Evolutionary conservation across 2,888 invertebrate genomes (phyloP).

Genomic region (Ischnura elegans): DNA sequence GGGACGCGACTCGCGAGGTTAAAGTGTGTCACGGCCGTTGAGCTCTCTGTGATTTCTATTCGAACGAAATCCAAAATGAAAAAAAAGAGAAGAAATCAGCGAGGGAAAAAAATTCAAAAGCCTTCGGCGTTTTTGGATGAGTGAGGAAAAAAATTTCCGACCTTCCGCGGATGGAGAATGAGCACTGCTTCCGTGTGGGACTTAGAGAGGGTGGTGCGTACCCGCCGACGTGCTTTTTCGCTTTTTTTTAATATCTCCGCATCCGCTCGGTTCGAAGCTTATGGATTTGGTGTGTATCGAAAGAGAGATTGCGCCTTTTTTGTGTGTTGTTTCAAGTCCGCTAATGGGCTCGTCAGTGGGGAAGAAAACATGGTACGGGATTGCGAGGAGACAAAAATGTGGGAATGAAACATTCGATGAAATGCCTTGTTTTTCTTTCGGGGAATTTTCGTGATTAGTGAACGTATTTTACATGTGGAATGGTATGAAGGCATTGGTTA

Average conservation of each 20-base stretch:
- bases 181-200: background rate
- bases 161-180: background rate
- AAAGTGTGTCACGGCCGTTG: slow-evolving; percentile 30
- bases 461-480: too few species aligned
- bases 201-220: background rate
- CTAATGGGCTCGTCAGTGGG: too few species aligned
- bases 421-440: too few species aligned
- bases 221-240: background rate
- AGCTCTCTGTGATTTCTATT: background rate
- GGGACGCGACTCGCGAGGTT: background rate
- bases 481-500: too few species aligned
- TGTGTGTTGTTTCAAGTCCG: background rate
- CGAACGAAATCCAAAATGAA: background rate
- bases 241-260: background rate
- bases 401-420: too few species aligned
- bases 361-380: too few species aligned
- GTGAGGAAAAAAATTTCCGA: background rate
- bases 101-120: background rate
- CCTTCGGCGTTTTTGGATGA: background rate
- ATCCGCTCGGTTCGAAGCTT: background rate
- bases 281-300: background rate
- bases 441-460: too few species aligned
- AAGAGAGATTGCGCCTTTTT: background rate
- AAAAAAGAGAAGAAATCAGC: background rate
- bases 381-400: too few species aligned